These are phyloP conservation scores for Brachyopa scutellaris DNA, from an alignment of 2,888 invertebrate species.

Conservation along the genomic window DNA sequence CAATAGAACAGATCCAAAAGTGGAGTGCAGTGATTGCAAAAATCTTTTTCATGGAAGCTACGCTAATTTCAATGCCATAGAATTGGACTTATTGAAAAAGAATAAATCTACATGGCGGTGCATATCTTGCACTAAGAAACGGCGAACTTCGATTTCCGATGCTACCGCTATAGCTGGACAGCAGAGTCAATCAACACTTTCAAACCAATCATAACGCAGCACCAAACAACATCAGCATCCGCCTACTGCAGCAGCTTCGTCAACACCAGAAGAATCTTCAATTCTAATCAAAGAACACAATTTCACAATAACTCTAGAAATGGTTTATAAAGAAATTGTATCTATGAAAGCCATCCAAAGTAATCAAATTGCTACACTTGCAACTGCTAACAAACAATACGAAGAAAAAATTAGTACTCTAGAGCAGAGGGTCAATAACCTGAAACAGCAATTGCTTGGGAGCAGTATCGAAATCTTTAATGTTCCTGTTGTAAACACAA, in stretches of 20 bases:
- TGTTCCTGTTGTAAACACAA: background rate
- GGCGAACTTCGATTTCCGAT: background rate
- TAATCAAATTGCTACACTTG: background rate
- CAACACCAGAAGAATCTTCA: background rate
- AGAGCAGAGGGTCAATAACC: slow-evolving; percentile 8
- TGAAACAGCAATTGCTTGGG: background rate
- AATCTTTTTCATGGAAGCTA: slow-evolving; percentile 22
- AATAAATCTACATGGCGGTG: background rate
- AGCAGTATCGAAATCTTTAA: slow-evolving; percentile 1
- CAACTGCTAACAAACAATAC: background rate
- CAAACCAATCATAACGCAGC: background rate
- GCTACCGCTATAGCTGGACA: background rate
- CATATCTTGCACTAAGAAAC: background rate
- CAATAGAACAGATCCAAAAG: too few relatives aligned
- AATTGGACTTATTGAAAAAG: slow-evolving; percentile 5
- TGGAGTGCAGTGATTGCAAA: too few relatives aligned
- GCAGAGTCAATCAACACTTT: background rate
- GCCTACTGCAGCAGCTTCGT: background rate
- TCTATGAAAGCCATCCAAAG: background rate
- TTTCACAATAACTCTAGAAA: background rate
- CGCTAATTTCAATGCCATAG: background rate
- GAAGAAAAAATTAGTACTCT: background rate
- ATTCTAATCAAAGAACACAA: background rate
- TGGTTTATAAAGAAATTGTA: background rate
- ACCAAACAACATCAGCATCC: background rate